phyloP scores from a whole-genome alignment of 2,888 invertebrate genomes.

The Drosophila prolongata region DNA sequence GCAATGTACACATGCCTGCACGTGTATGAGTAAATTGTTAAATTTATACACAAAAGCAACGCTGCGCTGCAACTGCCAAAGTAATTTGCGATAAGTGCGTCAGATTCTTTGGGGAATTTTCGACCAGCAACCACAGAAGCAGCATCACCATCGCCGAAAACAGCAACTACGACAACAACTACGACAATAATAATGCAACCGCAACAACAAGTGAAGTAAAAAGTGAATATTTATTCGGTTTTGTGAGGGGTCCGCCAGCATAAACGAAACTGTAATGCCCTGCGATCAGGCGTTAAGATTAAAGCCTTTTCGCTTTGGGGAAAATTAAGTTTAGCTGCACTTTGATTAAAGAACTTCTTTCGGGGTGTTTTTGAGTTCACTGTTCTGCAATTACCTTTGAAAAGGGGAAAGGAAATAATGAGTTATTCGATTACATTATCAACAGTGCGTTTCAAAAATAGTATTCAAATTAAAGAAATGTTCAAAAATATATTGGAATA shows the following conservation, averaged over 20 bases:
- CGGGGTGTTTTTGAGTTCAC: constrained; percentile 2
- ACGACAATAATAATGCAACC: constrained; percentile 44
- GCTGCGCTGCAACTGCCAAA: constrained; percentile 75
- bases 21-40: constrained; percentile 73
- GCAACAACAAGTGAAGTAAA: constrained; percentile 49
- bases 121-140: constrained; percentile 56
- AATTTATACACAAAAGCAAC: constrained; percentile 76
- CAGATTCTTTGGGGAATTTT: constrained; percentile 79
- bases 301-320: constrained; percentile 17
- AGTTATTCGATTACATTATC: neutral
- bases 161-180: constrained; percentile 36
- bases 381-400: constrained; percentile 12
- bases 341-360: constrained; percentile 21
- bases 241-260: constrained; percentile 20
- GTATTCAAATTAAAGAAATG: too few relatives aligned
- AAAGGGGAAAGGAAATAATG: constrained; percentile 10
- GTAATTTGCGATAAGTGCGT: constrained; percentile 81
- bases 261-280: constrained; percentile 48
- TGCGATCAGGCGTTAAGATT: constrained; percentile 37
- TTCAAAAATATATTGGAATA: too few relatives aligned
- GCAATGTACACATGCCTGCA: constrained; percentile 55
- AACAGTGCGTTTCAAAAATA: neutral
- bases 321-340: constrained; percentile 37
- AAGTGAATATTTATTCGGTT: constrained; percentile 60
- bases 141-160: constrained; percentile 32